Evolutionary conservation across 2,113 vertebrate species (phyloP), one percentile per base, ranked within the genome.

Genomic region (Myocastor coypus): DNA sequence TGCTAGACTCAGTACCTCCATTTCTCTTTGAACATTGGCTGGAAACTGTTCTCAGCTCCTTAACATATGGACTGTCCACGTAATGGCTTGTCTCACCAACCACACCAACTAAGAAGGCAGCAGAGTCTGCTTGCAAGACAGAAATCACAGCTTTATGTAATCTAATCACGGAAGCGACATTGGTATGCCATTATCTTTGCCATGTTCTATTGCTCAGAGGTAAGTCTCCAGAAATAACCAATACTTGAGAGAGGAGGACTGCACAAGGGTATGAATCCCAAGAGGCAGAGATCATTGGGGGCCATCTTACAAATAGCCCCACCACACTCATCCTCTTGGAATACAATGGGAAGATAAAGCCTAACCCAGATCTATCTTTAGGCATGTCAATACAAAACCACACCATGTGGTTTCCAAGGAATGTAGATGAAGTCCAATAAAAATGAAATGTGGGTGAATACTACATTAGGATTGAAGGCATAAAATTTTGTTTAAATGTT

Each of bases 381-480:
- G 94, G 50, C 24, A 89, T 85, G 61, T 95, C 69, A 81, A 68
- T 40, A 84, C 46, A 30, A 94, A 96, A 91, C 37, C 12, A 84
- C 91, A 42, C 37, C 24, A 85, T 63, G 22, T 61, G 24, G 5
- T 73, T 96, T 94, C n/a, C 89, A 32, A 84, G 92, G 9, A 30
- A 87, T 73, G 59, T 42, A 26, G 55, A 8, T 91, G 64, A 83
- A 40, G 24, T 34, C 68, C 89, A 42, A n/a, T 89, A 55, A 90
- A 95, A 96, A 84, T 24, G 87, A 94, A 97, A 52, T 10, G 66
- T 63, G 64, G 30, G n/a, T 89, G 75, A 91, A 57, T 78, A 86
- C 61, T 7, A 66, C 24, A 26, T 63, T 55, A 89, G 57, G 19
- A 73, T 30, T 68, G 24, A 93, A 83, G 64, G 81, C 37, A 82